Conservation (phyloP, 2,888 invertebrate species). For the Tipula lateralis region DNA sequence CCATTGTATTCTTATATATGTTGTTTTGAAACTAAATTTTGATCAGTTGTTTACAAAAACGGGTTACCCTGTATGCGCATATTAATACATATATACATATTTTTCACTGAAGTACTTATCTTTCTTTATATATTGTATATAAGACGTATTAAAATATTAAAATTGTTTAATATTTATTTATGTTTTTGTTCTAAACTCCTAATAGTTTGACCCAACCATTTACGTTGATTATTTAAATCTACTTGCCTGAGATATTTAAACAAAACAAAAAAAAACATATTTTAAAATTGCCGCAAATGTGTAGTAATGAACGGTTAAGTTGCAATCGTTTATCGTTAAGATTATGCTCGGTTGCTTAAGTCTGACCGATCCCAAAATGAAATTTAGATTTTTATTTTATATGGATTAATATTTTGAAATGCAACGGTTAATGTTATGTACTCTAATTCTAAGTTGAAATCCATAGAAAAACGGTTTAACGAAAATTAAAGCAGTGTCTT, state of each 20-base stretch:
- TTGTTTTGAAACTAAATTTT: not conserved
- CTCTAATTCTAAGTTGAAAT: no score
- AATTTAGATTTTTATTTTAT: not conserved
- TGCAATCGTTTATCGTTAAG: not conserved
- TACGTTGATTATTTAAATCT: not conserved
- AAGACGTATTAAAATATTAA: not conserved
- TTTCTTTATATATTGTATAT: not conserved
- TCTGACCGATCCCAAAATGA: not conserved
- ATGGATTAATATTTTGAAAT: not conserved
- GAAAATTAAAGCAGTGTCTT: no score
- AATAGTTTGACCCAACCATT: not conserved
- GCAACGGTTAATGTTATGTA: no score
- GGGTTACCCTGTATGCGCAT: not conserved
- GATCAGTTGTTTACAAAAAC: not conserved
- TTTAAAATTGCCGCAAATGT: not conserved
- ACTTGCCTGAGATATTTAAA: not conserved
- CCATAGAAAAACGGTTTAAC: no score
- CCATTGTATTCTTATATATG: not conserved
- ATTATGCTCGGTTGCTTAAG: not conserved
- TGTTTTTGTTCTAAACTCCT: not conserved
- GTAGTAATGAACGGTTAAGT: not conserved
- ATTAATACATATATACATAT: no score
- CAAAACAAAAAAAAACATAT: not conserved
- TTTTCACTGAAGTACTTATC: not conserved
- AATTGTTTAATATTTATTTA: not conserved